Evolutionary conservation across 2,888 invertebrate genomes (phyloP).

Genomic region (Aradus depressus): DNA sequence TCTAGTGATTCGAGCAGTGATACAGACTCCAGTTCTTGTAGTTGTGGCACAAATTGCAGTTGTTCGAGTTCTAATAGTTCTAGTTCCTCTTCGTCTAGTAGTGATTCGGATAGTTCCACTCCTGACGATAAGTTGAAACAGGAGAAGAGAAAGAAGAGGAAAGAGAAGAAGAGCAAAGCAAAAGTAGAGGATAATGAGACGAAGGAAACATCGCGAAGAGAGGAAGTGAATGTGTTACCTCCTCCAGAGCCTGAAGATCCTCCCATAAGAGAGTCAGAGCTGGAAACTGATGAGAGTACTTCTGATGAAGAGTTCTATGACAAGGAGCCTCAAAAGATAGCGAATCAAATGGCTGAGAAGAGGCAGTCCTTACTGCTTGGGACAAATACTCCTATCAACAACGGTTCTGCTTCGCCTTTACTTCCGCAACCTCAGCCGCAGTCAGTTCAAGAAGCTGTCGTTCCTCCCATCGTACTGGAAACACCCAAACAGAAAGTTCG

Average conservation of each 20-base stretch:
- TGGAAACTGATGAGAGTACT: slow-evolving; percentile 73
- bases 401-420: slow-evolving; percentile 32
- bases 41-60: slow-evolving; percentile 73
- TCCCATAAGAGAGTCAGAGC: slow-evolving; percentile 64
- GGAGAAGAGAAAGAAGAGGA: slow-evolving; percentile 42
- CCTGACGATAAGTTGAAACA: slow-evolving; percentile 45
- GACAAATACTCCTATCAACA: slow-evolving; percentile 46
- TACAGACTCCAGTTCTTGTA: slow-evolving; percentile 62
- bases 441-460: slow-evolving; percentile 32
- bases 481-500: slow-evolving; percentile 44
- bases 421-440: slow-evolving; percentile 24
- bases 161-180: slow-evolving; percentile 39
- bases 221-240: slow-evolving; percentile 37
- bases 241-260: slow-evolving; percentile 44
- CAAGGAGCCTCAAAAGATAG: slow-evolving; percentile 63
- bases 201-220: slow-evolving; percentile 17
- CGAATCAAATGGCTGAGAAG: slow-evolving; percentile 63
- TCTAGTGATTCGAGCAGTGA: slow-evolving; percentile 67
- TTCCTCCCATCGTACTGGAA: slow-evolving; percentile 36
- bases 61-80: slow-evolving; percentile 64
- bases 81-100: slow-evolving; percentile 47
- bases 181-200: slow-evolving; percentile 23
- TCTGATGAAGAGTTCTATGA: slow-evolving; percentile 85
- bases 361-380: slow-evolving; percentile 45
- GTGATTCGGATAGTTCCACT: slow-evolving; percentile 49